Percentiles rank a stretch among this genome's conserved stretches.
These are phyloP conservation scores for Sweltsa coloradensis DNA, from an alignment of 1,140 invertebrate species.

Conservation along the genomic window DNA sequence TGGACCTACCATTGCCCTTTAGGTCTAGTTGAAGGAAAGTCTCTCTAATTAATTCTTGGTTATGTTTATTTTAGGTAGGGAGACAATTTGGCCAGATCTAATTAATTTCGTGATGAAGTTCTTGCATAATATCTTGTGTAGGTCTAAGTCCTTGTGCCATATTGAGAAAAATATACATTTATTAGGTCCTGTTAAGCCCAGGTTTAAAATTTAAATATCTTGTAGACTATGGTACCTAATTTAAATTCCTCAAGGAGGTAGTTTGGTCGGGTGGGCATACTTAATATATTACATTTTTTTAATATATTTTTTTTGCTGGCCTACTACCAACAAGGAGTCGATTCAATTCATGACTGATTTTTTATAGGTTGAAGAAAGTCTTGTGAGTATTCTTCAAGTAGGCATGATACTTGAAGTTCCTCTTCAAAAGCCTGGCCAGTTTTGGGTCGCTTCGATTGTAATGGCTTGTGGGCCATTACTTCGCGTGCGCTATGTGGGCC, in stretches of 20 bases:
- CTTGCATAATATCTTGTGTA: no score
- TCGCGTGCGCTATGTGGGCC: constrained; percentile 51
- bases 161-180: constrained; percentile 5
- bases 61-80: no score
- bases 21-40: no score
- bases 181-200: constrained; percentile 2
- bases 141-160: no score
- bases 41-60: no score
- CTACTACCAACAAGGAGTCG: background rate
- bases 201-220: constrained; percentile 14
- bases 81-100: no score
- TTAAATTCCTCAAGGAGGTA: constrained; percentile 2
- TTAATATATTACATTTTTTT: background rate
- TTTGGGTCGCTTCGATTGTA: constrained; percentile 59
- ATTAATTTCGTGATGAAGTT: no score
- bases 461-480: constrained; percentile 59
- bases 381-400: constrained; percentile 55
- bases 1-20: no score
- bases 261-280: background rate
- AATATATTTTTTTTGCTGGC: background rate
- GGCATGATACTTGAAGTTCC: constrained; percentile 59
- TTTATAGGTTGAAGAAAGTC: constrained; percentile 48
- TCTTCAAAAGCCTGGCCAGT: constrained; percentile 37
- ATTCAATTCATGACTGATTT: background rate
- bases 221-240: constrained; percentile 14